Base-by-base conservation (phyloP, 2,113 vertebrate species). In the Hyperoodon ampullatus region DNA sequence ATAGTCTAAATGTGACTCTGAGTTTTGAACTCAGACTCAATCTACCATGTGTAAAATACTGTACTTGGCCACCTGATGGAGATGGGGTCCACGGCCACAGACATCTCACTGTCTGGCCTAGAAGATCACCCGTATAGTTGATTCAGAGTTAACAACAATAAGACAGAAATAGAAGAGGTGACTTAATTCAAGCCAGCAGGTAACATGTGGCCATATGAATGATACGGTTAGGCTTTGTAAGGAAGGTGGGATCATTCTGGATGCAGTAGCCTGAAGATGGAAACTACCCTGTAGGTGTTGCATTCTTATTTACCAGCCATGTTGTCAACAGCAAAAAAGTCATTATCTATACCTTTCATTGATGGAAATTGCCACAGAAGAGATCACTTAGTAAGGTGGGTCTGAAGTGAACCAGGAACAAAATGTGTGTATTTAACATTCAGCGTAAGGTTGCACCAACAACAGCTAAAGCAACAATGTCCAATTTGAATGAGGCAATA, bases 201-300 rank as follows among this genome's bases (percentile, higher is more conserved):
- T 55, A n/a, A 30, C 75, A 35, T 8, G 0, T 21, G 44, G 66
- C 30, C 55, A 39, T 50, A 24, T 30, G 50, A 33, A n/a, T 2
- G 8, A 2, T 2, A 28, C 0, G 0, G n/a, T 9, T 2, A 72
- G 42, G 60, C 3, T 72, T 60, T 30, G 30, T 33, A 35, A 75
- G 24, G 39, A 50, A 88, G 70, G 18, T 11, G 3, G 24, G 30
- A 14, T 28, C 5, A 1, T 5, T 44, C 19, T 14, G 18, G 8
- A 1, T 53, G 19, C 28, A 23, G 5, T 8, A 39, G 33, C 5
- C 60, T n/a, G 24, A 18, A 30, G 11, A 11, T 12, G 26, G 19
- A 7, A 24, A 33, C 30, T 30, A 23, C 7, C 61, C 47, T n/a
- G 8, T 3, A 7, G 28, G 61, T 19, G 30, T 1, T 58, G 16